These are phyloP conservation scores for Dendroctonus ponderosae DNA, from an alignment of 1,140 invertebrate species.

Conservation along the genomic window DNA sequence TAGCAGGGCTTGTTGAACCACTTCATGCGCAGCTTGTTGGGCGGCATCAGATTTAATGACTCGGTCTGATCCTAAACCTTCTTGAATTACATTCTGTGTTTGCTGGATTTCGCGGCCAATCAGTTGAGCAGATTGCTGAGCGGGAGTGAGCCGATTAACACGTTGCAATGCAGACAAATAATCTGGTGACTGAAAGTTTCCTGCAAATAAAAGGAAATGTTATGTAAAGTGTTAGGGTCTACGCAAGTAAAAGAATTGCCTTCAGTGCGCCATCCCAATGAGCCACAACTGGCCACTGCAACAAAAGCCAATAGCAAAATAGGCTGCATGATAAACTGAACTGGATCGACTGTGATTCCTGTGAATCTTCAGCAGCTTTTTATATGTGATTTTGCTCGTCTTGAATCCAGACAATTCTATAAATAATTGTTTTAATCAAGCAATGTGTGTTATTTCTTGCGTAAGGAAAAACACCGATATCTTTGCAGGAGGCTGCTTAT, in stretches of 20 bases:
- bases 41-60: neutral
- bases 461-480: slow-evolving; percentile 4
- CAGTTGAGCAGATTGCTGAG: slow-evolving; percentile 3
- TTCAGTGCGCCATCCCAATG: neutral
- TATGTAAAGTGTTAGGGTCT: neutral
- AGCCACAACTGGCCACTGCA: neutral
- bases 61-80: neutral
- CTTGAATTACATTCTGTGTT: neutral
- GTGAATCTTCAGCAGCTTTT: neutral
- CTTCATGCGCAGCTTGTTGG: slow-evolving; percentile 5
- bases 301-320: neutral
- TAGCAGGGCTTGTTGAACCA: neutral
- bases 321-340: neutral
- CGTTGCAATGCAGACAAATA: neutral
- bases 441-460: slow-evolving; percentile 7
- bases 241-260: neutral
- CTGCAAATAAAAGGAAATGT: slow-evolving; percentile 1
- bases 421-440: neutral
- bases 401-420: neutral
- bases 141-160: neutral
- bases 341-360: neutral
- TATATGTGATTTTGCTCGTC: neutral
- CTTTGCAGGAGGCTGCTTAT: too few relatives aligned
- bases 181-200: neutral
- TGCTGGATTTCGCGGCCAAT: slow-evolving; percentile 9